Evolutionary conservation across 2,113 vertebrate genomes (phyloP).

Genomic region (Indicator maculatus): DNA sequence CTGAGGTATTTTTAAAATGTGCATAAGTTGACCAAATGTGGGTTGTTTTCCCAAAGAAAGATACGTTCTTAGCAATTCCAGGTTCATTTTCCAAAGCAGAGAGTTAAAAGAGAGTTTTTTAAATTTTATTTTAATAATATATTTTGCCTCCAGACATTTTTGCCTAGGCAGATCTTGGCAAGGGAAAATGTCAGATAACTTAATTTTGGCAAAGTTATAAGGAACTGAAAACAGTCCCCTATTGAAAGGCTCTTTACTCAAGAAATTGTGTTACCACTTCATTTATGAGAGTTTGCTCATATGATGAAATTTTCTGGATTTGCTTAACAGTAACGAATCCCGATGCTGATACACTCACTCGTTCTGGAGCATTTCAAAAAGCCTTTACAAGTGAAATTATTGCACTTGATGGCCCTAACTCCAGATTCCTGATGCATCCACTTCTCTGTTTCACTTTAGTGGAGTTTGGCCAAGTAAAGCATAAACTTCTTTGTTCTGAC

Average conservation of each 20-base stretch:
- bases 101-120: background rate
- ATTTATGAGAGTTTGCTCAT: background rate
- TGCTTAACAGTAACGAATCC: background rate
- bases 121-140: background rate
- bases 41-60: background rate
- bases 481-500: conserved; percentile 43
- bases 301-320: background rate
- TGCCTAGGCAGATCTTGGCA: background rate
- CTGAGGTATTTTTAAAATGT: background rate
- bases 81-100: background rate
- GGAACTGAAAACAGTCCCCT: background rate
- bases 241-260: background rate
- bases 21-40: background rate
- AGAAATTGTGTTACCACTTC: background rate
- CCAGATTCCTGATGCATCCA: background rate
- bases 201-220: background rate
- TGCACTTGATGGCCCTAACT: background rate
- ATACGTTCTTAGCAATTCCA: background rate
- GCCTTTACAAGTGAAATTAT: background rate
- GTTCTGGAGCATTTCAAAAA: background rate
- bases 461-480: conserved; percentile 2
- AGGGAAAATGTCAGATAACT: conserved; percentile 8
- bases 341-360: background rate
- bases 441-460: conserved; percentile 9
- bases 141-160: background rate